Evolutionary conservation across 2,888 invertebrate genomes (phyloP), one percentile per base, ranked within the genome.

Genomic region (Meteorus cinctellus): DNA sequence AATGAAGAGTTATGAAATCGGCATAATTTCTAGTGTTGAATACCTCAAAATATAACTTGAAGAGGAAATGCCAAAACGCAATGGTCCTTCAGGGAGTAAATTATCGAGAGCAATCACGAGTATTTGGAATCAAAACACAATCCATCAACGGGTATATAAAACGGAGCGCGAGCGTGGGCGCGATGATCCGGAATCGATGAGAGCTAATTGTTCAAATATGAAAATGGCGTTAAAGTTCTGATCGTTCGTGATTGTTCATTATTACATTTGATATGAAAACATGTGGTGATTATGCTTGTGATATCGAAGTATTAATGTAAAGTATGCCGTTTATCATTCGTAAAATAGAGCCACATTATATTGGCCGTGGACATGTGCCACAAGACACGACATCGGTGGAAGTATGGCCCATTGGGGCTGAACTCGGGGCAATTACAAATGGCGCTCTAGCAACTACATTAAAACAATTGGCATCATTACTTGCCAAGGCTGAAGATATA

Each of bases 301-400:
- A 72, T 29, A n/a, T 27, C 16, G 31, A 27, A 24, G 27, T 1
- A 63, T 45, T 45, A 19, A 10, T 12, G 59, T 63, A 10, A 48
- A 72, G 27, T 29, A 96, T 97, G 96, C 96, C 97, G 90, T 96
- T 96, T 92, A 94, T 96, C 89, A 94, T 95, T 89, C 94, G 96
- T 86, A 93, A 94, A 86, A 93, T 97, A 89, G 95, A 95, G 90
- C 97, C 97, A 85, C 94, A 94, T 88, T 94, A 92, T 91, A 91
- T 97, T 89, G 94, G 96, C 87, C 93, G 89, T 78, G 89, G 88
- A 77, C 89, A 89, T 84, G 87, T 97, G 96, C 96, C 96, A 89
- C 95, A 96, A 92, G 94, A 95, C 86, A 94, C 95, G 89, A 93
- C 95, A 86, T 93, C 93, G 83, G 93, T 96, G 88, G 94, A 95